Evolutionary conservation across 2,888 invertebrate species (phyloP).

Genomic region (Ectobius pallidus): DNA sequence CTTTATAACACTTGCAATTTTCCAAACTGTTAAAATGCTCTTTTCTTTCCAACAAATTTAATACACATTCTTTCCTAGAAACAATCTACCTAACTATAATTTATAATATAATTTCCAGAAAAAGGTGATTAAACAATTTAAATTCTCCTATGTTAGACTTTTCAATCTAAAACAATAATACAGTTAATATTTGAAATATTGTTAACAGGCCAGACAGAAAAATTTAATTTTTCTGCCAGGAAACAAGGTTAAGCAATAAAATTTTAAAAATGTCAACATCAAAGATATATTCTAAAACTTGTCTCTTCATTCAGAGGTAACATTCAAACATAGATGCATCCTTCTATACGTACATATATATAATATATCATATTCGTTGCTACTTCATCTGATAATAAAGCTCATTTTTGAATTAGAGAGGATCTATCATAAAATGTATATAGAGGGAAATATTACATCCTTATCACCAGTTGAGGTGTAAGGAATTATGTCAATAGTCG

Average conservation of each 20-base stretch:
- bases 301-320: neutral
- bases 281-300: neutral
- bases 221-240: neutral
- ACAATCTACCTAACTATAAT: too few relatives aligned
- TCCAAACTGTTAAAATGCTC: neutral
- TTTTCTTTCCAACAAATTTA: neutral
- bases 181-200: neutral
- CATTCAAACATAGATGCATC: neutral
- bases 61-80: too few relatives aligned
- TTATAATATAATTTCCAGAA: too few relatives aligned
- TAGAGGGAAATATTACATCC: too few relatives aligned
- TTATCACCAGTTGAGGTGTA: too few relatives aligned
- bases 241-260: slow-evolving; percentile 10
- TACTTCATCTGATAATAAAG: neutral
- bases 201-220: neutral
- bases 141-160: neutral
- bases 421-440: too few relatives aligned
- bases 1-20: neutral
- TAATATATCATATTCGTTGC: neutral
- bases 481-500: too few relatives aligned
- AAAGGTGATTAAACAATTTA: too few relatives aligned
- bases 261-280: slow-evolving; percentile 3
- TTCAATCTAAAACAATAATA: neutral
- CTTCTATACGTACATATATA: neutral
- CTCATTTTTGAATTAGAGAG: neutral